These are phyloP conservation scores for Albula glossodonta DNA, from an alignment of 2,113 vertebrate genomes.

Conservation along the genomic window DNA sequence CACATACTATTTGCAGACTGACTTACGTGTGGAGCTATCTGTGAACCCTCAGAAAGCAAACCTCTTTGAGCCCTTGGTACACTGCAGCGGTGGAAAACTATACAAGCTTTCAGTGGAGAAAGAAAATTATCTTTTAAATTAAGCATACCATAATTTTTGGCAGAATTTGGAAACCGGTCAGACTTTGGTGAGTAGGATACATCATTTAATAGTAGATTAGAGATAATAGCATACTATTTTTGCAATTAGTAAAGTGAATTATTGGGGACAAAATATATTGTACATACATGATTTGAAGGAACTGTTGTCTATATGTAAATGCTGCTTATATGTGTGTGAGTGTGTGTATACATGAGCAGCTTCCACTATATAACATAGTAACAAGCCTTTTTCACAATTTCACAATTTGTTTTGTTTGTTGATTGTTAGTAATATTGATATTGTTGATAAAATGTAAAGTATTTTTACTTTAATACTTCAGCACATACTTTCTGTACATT, in stretches of 20 bases:
- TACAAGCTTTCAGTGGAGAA: background rate
- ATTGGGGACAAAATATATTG: no score
- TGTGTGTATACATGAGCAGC: no score
- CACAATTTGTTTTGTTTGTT: no score
- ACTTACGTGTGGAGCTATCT: background rate
- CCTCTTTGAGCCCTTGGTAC: background rate
- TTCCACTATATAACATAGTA: no score
- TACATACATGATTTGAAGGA: no score
- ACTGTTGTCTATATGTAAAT: no score
- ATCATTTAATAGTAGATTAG: background rate
- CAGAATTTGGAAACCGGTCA: background rate
- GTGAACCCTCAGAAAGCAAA: background rate
- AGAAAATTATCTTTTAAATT: background rate
- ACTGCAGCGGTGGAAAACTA: background rate
- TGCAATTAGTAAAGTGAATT: background rate
- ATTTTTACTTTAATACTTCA: background rate
- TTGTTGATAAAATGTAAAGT: background rate
- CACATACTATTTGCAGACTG: background rate
- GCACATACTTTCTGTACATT: no score
- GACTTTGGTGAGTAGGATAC: background rate
- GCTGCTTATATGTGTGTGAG: no score
- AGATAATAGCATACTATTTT: background rate
- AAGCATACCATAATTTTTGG: background rate
- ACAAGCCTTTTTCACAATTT: no score
- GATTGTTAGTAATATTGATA: no score